Base-by-base conservation (phyloP, 2,888 invertebrate species). In the Lampropteryx suffumata region DNA sequence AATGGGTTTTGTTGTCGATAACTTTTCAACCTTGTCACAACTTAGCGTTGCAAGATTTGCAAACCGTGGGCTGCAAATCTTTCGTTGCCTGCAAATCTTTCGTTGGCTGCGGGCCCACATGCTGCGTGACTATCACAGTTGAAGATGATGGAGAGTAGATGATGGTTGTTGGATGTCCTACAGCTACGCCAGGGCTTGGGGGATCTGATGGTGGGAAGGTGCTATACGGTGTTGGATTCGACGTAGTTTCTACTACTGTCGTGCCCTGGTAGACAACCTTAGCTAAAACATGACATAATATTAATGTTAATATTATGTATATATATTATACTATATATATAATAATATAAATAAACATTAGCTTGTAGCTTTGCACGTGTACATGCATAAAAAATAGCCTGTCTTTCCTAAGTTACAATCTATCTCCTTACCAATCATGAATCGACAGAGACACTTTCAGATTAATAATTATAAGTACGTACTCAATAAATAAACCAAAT, bases 191-290 rank as follows among this genome's bases (percentile, higher is more conserved):
- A 13, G 47, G 34, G 0, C 40, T 30, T 8, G 55, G 39, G 36
- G 24, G 35, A 1, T 24, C 35, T 24, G 10, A 24, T 34, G 17
- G 49, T 5, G 42, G 57, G 14, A 51, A 34, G 5, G 33, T 13
- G 2, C 28, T 12, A 12, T 41, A 41, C 10, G 32, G 30, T n/a
- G 43, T 40, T 7, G 50, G 39, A 7, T 32, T 50, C 1, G 53
- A 9, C 4, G 57, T 13, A 6, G 55, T 41, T 10, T 50, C 34
- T 37, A 51, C 49, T 49, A 59, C 59, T 50, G 65, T 43, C 1
- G 46, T 14, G 21, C 55, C 55, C 21, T 69, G 61, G 50, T 62
- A 64, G 10, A 48, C 17, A 8, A 44, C 43, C 41, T 57, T 51
- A n/a, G 46, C 53, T 54, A 13, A 42, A 55, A 33, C 1, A 24